Base-by-base conservation (phyloP, 2,113 vertebrate genomes). In the Hippotragus niger region DNA sequence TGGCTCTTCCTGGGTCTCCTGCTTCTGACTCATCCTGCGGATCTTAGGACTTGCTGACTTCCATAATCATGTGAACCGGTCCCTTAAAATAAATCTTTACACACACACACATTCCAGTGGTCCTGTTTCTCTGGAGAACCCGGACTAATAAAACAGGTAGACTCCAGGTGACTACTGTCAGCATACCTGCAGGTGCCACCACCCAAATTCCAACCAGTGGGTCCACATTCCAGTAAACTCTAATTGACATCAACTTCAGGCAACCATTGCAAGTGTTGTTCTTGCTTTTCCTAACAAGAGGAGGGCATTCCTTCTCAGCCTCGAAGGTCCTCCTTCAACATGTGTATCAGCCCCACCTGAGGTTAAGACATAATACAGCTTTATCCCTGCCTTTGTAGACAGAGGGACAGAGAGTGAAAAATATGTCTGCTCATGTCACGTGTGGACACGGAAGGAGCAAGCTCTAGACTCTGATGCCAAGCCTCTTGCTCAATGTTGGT, bases 171-270 rank as follows among this genome's bases (percentile, higher is more conserved):
- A 58, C n/a, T 27, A 4, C 3, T 4, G 8, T 7, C 25, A 78
- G 43, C 52, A n/a, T 11, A 47, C 27, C 17, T 29, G 25, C 1
- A 36, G 81, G 15, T 45, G 78, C 21, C 64, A 52, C 53, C 53
- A 45, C 55, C 78, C 25, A 53, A n/a, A 15, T 60, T 53, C 43
- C 50, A 74, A 91, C 94, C 83, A 81, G 96, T 52, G 43, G 86
- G 76, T 53, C 53, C 27, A 87, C 95, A 95, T 97, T 97, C 97
- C 89, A 89, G 93, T 40, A 81, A 88, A 45, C 52, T 64, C 43
- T 60, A 82, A 53, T 17, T 4, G 36, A 52, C 36, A 71, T 0
- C 8, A 36, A 53, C 45, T 64, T 88, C 40, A 92, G 90, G 88
- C 55, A 90, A 45, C 50, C 11, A 14, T 2, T 36, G 14, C 43